Evolutionary conservation across 53 echinoderm and acorn worm genomes (phyloP), one percentile per base, ranked within the genome.

Genomic region (Holothuria scabra): DNA sequence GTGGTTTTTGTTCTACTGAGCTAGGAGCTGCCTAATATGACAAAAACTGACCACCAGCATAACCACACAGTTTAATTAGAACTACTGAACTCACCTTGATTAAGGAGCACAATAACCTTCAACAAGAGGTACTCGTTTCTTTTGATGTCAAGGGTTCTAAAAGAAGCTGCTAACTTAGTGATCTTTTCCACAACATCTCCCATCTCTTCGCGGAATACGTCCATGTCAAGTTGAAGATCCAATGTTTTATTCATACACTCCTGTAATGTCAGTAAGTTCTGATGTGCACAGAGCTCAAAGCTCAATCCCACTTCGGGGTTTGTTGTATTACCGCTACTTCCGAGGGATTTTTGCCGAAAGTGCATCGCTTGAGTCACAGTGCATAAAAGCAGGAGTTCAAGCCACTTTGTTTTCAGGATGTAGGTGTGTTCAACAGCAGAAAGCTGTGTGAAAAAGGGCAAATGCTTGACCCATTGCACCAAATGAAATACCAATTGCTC

Each of bases 231-330:
- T 82, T 93, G 88, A 7, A 99, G 88, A 58, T 99, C 99, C 79
- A 99, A 87, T 18, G 99, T 95, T 84, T 99, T 94, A 84, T 99
- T 99, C 94, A 99, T 94, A 85, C 94, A 99, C 89, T 99, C 99
- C 86, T 99, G 99, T 41, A 99, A 81, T 32, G 89, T 92, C 75
- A 99, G 87, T 21, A 99, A 83, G 74, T 93, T 99, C 84, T 91
- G 87, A 78, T 99, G 94, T 4, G 91, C 88, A 65, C 94, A 94
- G 70, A 92, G 94, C 90, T 99, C 99, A 65, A 99, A 99, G 72
- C 99, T 95, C n/a, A 99, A 79, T 19, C 91, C 92, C 56, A 88
- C 85, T 61, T 89, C 90, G 2, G 48, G 21, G 56, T 88, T 85
- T 22, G 78, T 65, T 60, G 79, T 67, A 38, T 67, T 60, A 37